Conservation (phyloP, 2,888 invertebrate genomes). For the Megaustenia siamemsis region DNA sequence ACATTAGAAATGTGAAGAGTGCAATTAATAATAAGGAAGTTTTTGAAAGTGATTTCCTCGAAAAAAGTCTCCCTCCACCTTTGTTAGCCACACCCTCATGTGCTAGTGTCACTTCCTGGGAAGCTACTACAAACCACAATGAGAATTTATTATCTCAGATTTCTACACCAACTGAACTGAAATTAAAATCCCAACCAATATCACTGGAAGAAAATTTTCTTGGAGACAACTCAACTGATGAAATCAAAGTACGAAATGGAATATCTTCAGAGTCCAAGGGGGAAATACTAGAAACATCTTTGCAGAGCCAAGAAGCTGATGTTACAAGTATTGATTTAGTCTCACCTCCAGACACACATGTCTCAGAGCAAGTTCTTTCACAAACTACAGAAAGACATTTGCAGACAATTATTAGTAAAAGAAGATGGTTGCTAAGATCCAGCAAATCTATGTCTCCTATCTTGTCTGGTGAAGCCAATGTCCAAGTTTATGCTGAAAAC, state of each 20-base stretch:
- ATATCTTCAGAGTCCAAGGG: neutral
- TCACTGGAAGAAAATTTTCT: conserved; percentile 45
- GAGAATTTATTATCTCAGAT: conserved; percentile 28
- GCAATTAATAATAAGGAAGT: neutral
- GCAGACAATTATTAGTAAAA: conserved; percentile 27
- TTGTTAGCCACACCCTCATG: conserved; percentile 7
- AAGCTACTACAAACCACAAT: conserved; percentile 29
- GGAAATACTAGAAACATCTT: neutral
- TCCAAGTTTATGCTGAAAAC: neutral
- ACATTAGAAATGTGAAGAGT: neutral
- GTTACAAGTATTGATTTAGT: neutral
- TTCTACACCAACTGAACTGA: conserved; percentile 21
- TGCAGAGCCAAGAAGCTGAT: neutral
- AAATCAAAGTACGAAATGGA: neutral
- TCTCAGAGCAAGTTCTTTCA: neutral
- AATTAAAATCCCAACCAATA: conserved; percentile 30
- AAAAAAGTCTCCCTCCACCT: conserved; percentile 13
- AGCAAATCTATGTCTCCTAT: conserved; percentile 17
- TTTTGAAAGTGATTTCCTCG: neutral
- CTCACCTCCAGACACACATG: neutral
- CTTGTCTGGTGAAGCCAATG: conserved; percentile 32
- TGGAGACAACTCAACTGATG: conserved; percentile 1
- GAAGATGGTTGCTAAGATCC: conserved; percentile 54
- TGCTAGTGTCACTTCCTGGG: conserved; percentile 14
- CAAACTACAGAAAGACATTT: neutral